Percentiles rank a stretch among this genome's conserved stretches.
phyloP scores from a whole-genome alignment of 2,797 vertebrate species.

The Pseudochirops cupreus region DNA sequence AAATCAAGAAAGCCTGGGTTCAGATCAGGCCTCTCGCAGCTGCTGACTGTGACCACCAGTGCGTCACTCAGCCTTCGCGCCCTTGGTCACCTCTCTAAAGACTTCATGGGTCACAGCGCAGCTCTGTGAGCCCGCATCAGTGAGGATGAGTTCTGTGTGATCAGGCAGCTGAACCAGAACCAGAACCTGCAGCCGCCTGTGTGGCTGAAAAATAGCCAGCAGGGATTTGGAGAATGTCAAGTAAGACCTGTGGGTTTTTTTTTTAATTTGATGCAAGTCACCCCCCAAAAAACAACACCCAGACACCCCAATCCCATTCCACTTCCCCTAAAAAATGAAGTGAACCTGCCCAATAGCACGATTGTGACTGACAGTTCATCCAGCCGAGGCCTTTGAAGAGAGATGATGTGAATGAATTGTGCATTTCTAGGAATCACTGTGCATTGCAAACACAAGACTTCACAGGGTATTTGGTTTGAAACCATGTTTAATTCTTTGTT shows the following conservation, averaged over 20 bases:
- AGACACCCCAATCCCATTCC: not conserved
- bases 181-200: not conserved
- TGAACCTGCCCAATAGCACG: not conserved
- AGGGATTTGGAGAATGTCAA: conserved; percentile 30
- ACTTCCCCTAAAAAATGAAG: not conserved
- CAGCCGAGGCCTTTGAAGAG: not conserved
- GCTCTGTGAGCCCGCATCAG: not conserved
- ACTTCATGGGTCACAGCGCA: not conserved
- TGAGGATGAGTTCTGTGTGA: not conserved
- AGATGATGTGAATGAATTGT: conserved; percentile 38
- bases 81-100: not conserved
- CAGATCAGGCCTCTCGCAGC: too few relatives aligned
- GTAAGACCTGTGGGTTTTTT: not conserved
- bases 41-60: too few relatives aligned
- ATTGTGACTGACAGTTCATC: not conserved
- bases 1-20: too few relatives aligned
- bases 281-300: not conserved
- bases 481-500: conserved; percentile 26
- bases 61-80: not conserved
- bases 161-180: not conserved
- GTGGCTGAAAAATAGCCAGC: conserved; percentile 13
- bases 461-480: conserved; percentile 28
- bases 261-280: not conserved
- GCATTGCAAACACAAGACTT: conserved; percentile 34
- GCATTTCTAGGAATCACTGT: conserved; percentile 37